Evolutionary conservation across 2,113 vertebrate species (phyloP), one percentile per base, ranked within the genome.

Genomic region (Corythaeola cristata): DNA sequence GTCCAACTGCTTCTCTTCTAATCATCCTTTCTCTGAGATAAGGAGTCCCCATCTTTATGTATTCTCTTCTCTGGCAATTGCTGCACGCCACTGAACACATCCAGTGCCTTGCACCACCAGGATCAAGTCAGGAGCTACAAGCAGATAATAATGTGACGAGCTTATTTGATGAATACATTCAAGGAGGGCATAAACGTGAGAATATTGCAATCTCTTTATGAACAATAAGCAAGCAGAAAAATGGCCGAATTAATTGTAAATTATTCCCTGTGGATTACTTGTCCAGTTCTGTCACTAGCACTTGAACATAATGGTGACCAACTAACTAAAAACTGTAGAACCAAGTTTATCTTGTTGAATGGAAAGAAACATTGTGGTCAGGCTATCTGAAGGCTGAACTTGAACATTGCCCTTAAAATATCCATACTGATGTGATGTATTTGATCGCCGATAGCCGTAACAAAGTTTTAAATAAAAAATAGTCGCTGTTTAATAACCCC

Each of bases 261-360:
- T 95, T 62, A 79, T 87, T 87, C 32, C 32, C 37, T 69, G 23
- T 85, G 50, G 88, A 79, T 92, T 95, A 91, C 41, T 93, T 66
- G 45, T 27, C 69, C 73, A 23, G 23, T 82, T 89, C 53, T 76
- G 81, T 79, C 80, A 66, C 17, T 89, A 55, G 20, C n/a, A 23
- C 59, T 85, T 88, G 33, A 73, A 82, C 10, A 32, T 80, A 80
- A 76, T 45, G 47, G 32, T 81, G 39, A 86, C 17, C 68, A 73
- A 39, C 47, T 84, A 80, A 91, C 89, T 91, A 91, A 92, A 94
- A 82, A 56, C 12, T 33, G 24, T 49, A 85, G 24, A 75, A 76
- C 9, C 4, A 75, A 37, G 75, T 88, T 82, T 62, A 73, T 89
- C 14, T 14, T 83, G 13, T 45, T 79, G 15, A 87, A 53, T 33